These are phyloP conservation scores for Pristiophorus japonicus DNA, from an alignment of 2,113 vertebrate genomes.

Conservation along the genomic window DNA sequence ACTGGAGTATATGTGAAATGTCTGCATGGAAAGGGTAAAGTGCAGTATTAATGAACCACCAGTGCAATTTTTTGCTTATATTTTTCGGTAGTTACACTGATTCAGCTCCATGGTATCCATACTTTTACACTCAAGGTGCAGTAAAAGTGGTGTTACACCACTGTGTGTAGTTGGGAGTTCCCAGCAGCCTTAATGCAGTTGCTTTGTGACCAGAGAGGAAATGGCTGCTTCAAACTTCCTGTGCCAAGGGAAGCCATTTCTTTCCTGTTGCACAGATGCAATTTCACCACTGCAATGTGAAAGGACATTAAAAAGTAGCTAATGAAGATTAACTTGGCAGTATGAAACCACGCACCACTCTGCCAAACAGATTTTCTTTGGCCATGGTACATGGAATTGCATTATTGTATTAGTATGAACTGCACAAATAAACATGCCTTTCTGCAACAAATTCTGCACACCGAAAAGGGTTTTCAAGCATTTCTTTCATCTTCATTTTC, in stretches of 20 bases:
- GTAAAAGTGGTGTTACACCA: not conserved
- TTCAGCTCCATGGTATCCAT: not conserved
- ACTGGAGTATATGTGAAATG: too few relatives aligned
- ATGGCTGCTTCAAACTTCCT: not conserved
- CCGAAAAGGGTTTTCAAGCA: not conserved
- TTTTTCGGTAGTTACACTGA: not conserved
- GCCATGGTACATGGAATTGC: not conserved
- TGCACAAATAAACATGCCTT: not conserved
- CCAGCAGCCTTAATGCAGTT: not conserved
- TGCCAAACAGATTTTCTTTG: not conserved
- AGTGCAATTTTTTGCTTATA: not conserved
- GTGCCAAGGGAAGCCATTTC: conserved; percentile 8
- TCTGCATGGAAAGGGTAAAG: too few relatives aligned
- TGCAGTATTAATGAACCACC: too few relatives aligned
- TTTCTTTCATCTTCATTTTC: not conserved
- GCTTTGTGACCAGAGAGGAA: not conserved
- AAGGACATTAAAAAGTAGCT: conserved; percentile 8
- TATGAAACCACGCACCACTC: not conserved
- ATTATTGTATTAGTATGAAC: not conserved
- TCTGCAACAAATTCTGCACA: not conserved
- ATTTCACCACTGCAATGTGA: not conserved
- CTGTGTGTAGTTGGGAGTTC: not conserved
- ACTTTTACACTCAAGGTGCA: not conserved
- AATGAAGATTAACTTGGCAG: not conserved
- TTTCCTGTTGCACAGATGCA: conserved; percentile 5